Conservation (phyloP, 2,113 vertebrate genomes). For the Sceloporus tristichus region DNA sequence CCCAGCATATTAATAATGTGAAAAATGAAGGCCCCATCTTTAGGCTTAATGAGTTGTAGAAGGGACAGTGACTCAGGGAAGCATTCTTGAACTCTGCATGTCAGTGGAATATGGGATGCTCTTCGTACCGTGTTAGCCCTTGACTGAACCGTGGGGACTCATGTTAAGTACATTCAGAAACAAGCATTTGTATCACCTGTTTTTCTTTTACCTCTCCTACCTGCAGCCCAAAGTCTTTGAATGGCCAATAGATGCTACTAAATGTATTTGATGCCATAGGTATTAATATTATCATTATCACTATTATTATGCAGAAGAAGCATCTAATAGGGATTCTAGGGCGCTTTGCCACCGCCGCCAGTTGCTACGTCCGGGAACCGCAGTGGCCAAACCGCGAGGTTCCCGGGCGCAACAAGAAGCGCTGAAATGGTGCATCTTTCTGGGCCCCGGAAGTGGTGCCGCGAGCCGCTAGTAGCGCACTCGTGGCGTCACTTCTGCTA, state of each 20-base stretch:
- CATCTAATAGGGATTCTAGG: too few relatives aligned
- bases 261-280: background rate
- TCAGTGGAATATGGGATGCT: background rate
- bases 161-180: background rate
- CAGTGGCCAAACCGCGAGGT: too few relatives aligned
- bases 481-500: too few relatives aligned
- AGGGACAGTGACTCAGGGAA: constrained; percentile 57
- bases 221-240: too few relatives aligned
- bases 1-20: constrained; percentile 79
- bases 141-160: background rate
- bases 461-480: too few relatives aligned
- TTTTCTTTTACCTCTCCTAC: background rate
- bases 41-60: constrained; percentile 56
- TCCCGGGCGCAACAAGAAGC: too few relatives aligned
- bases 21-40: constrained; percentile 72
- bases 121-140: background rate
- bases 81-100: background rate
- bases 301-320: background rate
- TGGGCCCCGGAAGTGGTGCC: too few relatives aligned
- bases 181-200: background rate
- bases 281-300: background rate
- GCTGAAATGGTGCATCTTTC: too few relatives aligned
- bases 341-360: too few relatives aligned
- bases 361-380: too few relatives aligned
- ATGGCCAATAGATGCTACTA: too few relatives aligned